Base-by-base conservation (phyloP, 2,888 invertebrate genomes). In the Phragmatobia fuliginosa region DNA sequence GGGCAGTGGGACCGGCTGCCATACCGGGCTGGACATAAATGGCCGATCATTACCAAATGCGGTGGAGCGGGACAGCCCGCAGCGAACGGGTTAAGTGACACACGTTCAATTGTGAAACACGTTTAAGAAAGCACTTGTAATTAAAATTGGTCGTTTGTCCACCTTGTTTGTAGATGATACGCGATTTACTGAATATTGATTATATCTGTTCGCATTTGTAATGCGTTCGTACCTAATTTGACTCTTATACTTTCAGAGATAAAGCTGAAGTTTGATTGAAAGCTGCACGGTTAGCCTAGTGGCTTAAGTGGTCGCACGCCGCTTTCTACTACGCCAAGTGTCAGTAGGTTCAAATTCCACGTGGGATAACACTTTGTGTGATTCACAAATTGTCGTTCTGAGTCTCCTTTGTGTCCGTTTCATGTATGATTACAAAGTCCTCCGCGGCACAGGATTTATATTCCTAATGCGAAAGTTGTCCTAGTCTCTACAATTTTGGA, bases 1-100 rank as follows among this genome's bases (percentile, higher is more conserved):
- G 90, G 87, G 32, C 62, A 62, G 73, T 67, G 72, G 73, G 79
- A 67, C 83, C 78, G 73, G 84, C 84, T 83, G 79, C 90, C 91
- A 82, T 90, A 89, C 86, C 81, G 72, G 90, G 88, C 71, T 71
- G 80, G 82, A 77, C 84, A 77, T 85, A 86, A 87, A 87, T 85
- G 88, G 87, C 83, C 83, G 81, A 79, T 67, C 68, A 74, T 80
- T 87, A 87, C 93, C 92, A 91, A 92, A 92, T 89, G 87, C 82
- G 90, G 82, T 68, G 69, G 75, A 75, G 81, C 85, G 78, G 81
- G 85, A 84, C 88, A 81, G 84, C 87, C 85, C 75, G 85, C 86
- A 83, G 87, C 84, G 75, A 83, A 83, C 87, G 85, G 88, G 87
- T 86, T 87, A 86, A 85, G 84, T 87, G 85, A 88, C 86, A 84